phyloP scores from a whole-genome alignment of 2,888 invertebrate species.

The Habrosyne pyritoides region DNA sequence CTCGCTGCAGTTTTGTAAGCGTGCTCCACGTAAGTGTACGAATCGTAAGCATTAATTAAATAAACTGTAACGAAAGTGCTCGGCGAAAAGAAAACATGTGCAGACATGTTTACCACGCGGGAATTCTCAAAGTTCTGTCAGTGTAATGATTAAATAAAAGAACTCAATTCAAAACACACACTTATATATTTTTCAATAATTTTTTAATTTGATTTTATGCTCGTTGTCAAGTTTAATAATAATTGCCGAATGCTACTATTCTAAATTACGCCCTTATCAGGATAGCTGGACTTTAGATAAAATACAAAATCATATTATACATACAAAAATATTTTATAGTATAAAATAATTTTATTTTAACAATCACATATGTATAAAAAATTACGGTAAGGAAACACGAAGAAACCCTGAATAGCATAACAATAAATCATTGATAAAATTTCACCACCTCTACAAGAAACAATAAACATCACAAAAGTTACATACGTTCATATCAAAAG shows the following conservation, averaged over 20 bases:
- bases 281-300: no score
- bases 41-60: slow-evolving; percentile 3
- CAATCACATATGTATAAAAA: no score
- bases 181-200: no score
- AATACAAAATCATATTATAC: no score
- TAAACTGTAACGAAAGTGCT: background rate
- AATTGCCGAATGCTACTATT: no score
- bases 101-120: background rate
- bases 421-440: background rate
- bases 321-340: no score
- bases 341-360: no score
- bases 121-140: background rate
- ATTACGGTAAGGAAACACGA: background rate
- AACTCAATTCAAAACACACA: background rate
- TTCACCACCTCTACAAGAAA: background rate
- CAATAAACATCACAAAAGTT: slow-evolving; percentile 3
- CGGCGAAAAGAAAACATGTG: background rate
- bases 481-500: background rate
- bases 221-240: no score
- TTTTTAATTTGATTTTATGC: background rate
- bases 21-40: slow-evolving; percentile 3
- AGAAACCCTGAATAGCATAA: background rate
- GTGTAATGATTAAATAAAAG: background rate
- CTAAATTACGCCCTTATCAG: no score
- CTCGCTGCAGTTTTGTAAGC: slow-evolving; percentile 28